Evolutionary conservation across 2,797 vertebrate species (phyloP).

Genomic region (Sebastolobus altivelis): DNA sequence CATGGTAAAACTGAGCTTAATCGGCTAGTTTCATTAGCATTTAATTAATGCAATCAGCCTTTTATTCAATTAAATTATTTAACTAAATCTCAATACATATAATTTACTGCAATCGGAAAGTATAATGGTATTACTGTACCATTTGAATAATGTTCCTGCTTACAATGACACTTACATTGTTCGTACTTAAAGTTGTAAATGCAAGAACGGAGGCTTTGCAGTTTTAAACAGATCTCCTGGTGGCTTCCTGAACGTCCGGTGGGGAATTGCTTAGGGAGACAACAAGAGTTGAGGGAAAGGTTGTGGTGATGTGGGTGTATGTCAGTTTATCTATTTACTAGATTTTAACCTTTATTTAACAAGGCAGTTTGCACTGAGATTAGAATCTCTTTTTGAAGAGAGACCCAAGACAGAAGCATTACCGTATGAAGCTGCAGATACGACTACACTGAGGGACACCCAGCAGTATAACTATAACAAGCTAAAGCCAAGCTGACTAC

Average conservation of each 20-base stretch:
- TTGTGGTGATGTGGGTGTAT: no score
- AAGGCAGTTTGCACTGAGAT: neutral
- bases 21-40: no score
- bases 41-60: no score
- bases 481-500: no score
- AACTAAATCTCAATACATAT: no score
- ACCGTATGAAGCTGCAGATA: neutral
- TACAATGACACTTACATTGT: no score
- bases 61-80: no score
- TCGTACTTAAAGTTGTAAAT: neutral
- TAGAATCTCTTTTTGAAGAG: neutral
- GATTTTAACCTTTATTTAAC: slow-evolving; percentile 10
- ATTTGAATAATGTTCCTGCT: neutral
- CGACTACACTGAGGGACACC: neutral
- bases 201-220: neutral
- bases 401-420: neutral
- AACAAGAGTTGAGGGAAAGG: no score
- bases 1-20: no score
- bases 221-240: neutral
- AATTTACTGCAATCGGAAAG: neutral
- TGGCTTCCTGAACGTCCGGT: neutral
- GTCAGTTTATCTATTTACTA: no score
- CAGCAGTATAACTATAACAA: neutral
- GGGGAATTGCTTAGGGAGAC: no score
- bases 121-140: neutral